Base-by-base conservation (phyloP, 1,140 invertebrate genomes). In the Lineus longissimus region DNA sequence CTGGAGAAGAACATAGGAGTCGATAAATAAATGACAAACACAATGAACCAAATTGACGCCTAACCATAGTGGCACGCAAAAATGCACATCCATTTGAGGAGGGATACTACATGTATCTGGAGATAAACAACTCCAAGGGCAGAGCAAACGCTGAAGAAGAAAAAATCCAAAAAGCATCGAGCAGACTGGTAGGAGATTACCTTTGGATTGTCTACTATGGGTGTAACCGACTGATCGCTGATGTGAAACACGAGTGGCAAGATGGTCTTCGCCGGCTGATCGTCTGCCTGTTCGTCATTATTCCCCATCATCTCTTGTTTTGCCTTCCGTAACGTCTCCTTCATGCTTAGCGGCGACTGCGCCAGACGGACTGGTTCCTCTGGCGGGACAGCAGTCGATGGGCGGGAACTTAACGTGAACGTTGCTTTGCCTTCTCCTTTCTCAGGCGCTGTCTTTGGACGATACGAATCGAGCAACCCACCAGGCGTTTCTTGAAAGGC, bases 201-300 rank as follows among this genome's bases (percentile, higher is more conserved):
- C 76, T 80, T 79, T 27, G 74, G 70, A 60, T 80, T 80, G 62
- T 81, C 79, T 22, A 80, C 69, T 54, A 81, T 79, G 9, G 73
- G 70, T 17, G 76, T 74, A 9, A 77, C 61, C 13, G 65, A 67
- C 64, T 77, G 79, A 59, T 81, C 79, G 60, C 71, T 74, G n/a
- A 72, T 69, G 63, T 80, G 78, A 62, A 72, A 81, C 19, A 80
- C 72, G 2, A 81, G 69, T 31, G 70, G 68, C 25, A 74, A 59
- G 36, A 70, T 69, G 22, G 74, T 69, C 45, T 63, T 70, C 27
- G 61, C 69, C 23, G 62, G 67, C 27, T 68, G 68, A 19, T 63
- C 65, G n/a, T 68, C 58, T n/a, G 63, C 54, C 25, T 61, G 41
- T 33, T 65, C 62, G 6, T 68, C 71, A 9, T 66, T 61, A 13